Conservation (phyloP, 2,888 invertebrate species). For the Hirtodrosophila confusa region DNA sequence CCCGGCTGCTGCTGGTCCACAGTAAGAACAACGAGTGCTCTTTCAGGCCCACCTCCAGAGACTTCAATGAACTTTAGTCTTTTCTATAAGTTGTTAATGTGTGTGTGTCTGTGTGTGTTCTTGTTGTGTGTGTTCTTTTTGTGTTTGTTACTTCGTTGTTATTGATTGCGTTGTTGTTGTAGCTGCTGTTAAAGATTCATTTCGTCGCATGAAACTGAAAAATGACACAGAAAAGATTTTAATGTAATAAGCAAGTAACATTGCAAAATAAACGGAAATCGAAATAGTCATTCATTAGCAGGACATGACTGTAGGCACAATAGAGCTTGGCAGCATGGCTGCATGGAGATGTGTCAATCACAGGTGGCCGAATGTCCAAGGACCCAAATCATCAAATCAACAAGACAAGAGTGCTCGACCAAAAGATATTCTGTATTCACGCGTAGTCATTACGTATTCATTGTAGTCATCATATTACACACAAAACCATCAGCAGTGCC, state of each 20-base stretch:
- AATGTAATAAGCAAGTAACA: conserved; percentile 34
- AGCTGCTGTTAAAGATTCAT: conserved; percentile 65
- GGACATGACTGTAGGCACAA: not conserved
- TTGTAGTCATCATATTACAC: no score
- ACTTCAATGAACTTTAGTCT: conserved; percentile 48
- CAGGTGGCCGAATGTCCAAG: conserved; percentile 41
- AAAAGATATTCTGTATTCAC: no score
- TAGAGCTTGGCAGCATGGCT: no score
- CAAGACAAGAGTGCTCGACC: no score
- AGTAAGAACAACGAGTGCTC: conserved; percentile 28
- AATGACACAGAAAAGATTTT: conserved; percentile 55
- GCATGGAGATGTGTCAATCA: conserved; percentile 66
- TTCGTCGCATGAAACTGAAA: conserved; percentile 63
- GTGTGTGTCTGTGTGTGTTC: conserved; percentile 20
- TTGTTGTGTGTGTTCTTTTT: conserved; percentile 1
- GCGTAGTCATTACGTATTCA: no score
- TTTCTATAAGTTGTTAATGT: conserved; percentile 12
- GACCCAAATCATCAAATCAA: conserved; percentile 68
- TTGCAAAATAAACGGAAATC: conserved; percentile 31
- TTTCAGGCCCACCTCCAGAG: conserved; percentile 22
- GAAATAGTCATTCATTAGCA: conserved; percentile 56
- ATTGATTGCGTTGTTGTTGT: conserved; percentile 44
- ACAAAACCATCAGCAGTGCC: no score
- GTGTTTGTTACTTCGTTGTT: conserved; percentile 43
- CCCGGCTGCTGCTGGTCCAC: conserved; percentile 15